phyloP scores from a whole-genome alignment of 2,797 vertebrate genomes.

The Meriones psammophilus region DNA sequence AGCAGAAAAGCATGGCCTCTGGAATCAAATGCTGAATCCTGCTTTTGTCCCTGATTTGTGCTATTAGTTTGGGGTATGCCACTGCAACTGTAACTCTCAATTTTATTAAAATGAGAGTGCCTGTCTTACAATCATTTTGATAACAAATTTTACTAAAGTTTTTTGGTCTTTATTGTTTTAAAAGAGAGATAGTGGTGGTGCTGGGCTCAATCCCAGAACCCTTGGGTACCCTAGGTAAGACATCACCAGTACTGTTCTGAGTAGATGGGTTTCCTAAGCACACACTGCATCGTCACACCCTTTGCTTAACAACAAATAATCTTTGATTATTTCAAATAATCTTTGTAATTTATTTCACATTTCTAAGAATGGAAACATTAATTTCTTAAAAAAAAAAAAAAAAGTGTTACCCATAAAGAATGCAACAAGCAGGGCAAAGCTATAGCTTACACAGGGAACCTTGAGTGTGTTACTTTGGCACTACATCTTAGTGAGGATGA shows the following conservation, averaged over 20 bases:
- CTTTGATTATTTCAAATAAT: constrained; percentile 24
- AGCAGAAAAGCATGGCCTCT: not conserved
- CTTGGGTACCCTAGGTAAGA: not conserved
- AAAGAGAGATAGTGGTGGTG: not conserved
- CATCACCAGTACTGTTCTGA: not conserved
- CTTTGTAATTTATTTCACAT: constrained; percentile 38
- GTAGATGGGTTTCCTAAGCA: constrained; percentile 11
- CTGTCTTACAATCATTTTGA: not conserved
- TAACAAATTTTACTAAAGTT: not conserved
- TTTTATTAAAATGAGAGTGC: constrained; percentile 66
- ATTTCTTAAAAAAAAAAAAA: constrained; percentile 28
- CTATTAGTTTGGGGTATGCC: not conserved
- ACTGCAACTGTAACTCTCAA: constrained; percentile 38
- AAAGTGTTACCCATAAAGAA: not conserved
- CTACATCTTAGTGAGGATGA: not conserved
- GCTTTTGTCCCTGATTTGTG: not conserved
- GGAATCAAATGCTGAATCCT: not conserved
- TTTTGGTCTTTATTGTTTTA: not conserved
- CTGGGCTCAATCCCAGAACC: not conserved
- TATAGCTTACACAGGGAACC: not conserved
- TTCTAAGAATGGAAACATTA: constrained; percentile 36
- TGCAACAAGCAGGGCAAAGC: not conserved
- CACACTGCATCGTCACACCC: not conserved
- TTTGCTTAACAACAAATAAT: constrained; percentile 37
- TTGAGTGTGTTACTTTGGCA: not conserved